Evolutionary conservation across 2,888 invertebrate genomes (phyloP), one percentile per base, ranked within the genome.

Genomic region (Neoascia interrupta): DNA sequence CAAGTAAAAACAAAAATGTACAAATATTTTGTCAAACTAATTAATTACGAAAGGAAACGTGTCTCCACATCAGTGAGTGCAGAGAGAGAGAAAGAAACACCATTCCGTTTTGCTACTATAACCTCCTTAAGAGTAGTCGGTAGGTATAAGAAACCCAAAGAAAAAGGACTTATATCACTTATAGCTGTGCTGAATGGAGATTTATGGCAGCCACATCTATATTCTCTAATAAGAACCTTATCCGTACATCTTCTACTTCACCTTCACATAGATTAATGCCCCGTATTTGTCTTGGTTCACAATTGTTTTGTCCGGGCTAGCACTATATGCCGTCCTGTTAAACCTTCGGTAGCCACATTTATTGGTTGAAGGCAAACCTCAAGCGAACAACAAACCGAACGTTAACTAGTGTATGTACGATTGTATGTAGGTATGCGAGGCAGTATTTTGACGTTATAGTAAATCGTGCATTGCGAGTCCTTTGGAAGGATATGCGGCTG

Each of bases 181-280:
- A n/a, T n/a, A n/a, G n/a, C n/a, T n/a, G n/a, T n/a, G n/a, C 61
- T 61, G 66, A 68, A 79, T 79, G 66, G 73, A 79, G 79, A 79
- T 79, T 79, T 79, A 79, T 79, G 54, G 61, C 73, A 66, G 47
- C 43, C 54, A 61, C 68, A 79, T 79, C 73, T 61, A 66, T 79
- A 68, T 79, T 51, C n/a, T 16, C 41, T 41, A 54, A 73, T 49
- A 61, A 54, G 47, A 58, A 49, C 60, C 63, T 43, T 49, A 66
- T 64, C 47, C 36, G 23, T 53, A 76, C 75, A 45, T 43, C 45
- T 45, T 54, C 64, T 58, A 8, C 72, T 53, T 49, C 45, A 37
- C 72, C 36, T 68, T 5, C 54, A 72, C 58, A 13, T 54, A 68
- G 73, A 79, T 79, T 73, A 73, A 79, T 79, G 66, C 45, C 43